These are phyloP conservation scores for Tragelaphus scriptus DNA, from an alignment of 2,113 vertebrate species.

Conservation along the genomic window DNA sequence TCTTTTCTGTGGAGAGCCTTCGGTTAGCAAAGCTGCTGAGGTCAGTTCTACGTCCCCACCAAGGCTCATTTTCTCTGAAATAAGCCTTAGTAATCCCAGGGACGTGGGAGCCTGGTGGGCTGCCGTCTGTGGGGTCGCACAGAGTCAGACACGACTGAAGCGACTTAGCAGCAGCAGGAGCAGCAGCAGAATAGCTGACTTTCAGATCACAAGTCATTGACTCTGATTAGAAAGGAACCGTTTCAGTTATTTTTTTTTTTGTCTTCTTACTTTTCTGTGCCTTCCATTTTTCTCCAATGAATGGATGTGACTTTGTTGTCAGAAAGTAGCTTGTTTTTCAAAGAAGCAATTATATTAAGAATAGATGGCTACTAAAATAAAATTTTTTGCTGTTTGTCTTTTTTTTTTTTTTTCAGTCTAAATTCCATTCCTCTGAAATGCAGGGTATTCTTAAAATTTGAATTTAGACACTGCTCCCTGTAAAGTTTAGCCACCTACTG, in stretches of 20 bases:
- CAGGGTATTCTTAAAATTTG: not conserved
- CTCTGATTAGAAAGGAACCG: not conserved
- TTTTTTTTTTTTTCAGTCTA: not conserved
- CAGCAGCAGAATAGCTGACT: not conserved
- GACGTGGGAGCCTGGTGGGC: too few relatives aligned
- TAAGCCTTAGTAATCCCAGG: not conserved
- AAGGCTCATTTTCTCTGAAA: not conserved
- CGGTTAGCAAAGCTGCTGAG: not conserved
- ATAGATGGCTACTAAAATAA: not conserved
- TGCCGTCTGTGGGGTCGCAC: too few relatives aligned
- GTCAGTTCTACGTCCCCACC: not conserved
- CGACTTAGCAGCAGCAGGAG: too few relatives aligned
- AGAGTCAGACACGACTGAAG: too few relatives aligned
- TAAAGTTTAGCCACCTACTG: not conserved
- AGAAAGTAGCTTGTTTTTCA: slow-evolving; percentile 13
- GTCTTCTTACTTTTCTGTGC: not conserved
- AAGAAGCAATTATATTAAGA: not conserved
- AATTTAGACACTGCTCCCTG: not conserved
- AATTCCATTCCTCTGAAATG: slow-evolving; percentile 19
- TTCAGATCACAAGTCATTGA: slow-evolving; percentile 5
- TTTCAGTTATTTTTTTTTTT: slow-evolving; percentile 12
- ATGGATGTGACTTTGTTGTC: not conserved
- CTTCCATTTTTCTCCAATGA: not conserved
- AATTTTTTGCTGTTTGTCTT: not conserved
- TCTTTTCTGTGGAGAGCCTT: not conserved